Percentiles rank a stretch among this genome's conserved stretches.
Conservation (phyloP, 2,113 vertebrate species). For the Hemichromis elongatus region DNA sequence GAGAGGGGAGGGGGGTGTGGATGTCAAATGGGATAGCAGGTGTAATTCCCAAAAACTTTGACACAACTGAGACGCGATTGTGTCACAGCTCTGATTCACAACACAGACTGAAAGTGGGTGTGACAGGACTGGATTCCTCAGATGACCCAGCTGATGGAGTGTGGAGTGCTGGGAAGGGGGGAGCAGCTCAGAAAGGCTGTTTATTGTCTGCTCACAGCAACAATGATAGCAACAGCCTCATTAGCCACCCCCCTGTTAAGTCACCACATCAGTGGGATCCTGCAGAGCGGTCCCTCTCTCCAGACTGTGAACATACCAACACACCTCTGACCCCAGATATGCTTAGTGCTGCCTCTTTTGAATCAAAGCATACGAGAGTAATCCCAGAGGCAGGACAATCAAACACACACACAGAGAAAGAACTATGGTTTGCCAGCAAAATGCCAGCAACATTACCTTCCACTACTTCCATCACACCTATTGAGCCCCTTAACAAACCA, state of each 20-base stretch:
- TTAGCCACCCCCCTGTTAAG: neutral
- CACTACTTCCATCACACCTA: neutral
- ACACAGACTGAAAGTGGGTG: neutral
- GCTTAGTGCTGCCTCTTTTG: neutral
- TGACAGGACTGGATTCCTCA: neutral
- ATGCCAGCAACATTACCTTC: neutral
- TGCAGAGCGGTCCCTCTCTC: constrained; percentile 74
- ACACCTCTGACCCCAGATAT: neutral
- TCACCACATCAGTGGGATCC: constrained; percentile 21
- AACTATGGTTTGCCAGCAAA: neutral
- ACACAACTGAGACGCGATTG: neutral
- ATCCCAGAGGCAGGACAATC: constrained; percentile 12
- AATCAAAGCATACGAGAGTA: constrained; percentile 25
- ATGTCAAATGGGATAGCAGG: constrained; percentile 11
- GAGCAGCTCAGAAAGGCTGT: neutral
- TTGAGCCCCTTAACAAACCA: neutral
- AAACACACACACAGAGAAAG: neutral
- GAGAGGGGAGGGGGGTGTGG: constrained; percentile 27
- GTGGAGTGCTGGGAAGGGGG: constrained; percentile 48
- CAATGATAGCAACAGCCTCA: neutral
- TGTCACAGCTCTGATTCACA: constrained; percentile 2
- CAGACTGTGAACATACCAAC: constrained; percentile 36
- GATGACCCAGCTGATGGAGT: neutral
- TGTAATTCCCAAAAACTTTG: constrained; percentile 24
- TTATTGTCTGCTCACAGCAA: constrained; percentile 23